Conservation (phyloP, 2,797 vertebrate genomes). For the Enteromius thamalakanensis region DNA sequence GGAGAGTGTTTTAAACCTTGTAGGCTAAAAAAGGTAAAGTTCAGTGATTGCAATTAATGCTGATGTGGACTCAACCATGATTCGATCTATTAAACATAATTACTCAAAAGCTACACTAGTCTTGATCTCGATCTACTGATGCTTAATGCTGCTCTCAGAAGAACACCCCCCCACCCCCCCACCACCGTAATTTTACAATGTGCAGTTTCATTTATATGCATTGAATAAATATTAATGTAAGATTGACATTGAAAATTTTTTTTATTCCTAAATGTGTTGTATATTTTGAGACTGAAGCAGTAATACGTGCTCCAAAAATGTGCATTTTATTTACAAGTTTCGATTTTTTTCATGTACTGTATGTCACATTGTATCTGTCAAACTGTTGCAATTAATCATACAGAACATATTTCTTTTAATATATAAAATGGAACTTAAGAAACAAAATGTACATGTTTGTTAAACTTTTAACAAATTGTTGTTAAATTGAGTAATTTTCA, state of each 20-base stretch:
- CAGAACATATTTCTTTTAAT: background rate
- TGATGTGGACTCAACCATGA: background rate
- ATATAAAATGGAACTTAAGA: background rate
- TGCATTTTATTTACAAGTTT: background rate
- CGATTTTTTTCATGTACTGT: background rate
- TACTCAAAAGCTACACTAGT: background rate
- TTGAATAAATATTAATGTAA: background rate
- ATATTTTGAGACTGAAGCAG: background rate
- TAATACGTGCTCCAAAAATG: background rate
- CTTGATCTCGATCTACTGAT: background rate
- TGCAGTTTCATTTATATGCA: background rate
- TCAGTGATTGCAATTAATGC: background rate
- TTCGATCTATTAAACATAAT: background rate
- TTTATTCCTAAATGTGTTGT: background rate
- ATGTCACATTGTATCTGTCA: background rate
- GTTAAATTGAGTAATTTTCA: background rate
- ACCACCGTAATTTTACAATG: too few relatives aligned
- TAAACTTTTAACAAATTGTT: background rate
- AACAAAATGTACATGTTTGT: background rate
- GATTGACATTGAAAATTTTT: background rate
- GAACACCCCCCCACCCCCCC: too few relatives aligned
- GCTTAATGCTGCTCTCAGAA: background rate
- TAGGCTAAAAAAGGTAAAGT: conserved; percentile 8
- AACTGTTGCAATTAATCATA: background rate
- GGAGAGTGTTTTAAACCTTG: background rate